Evolutionary conservation across 1,140 invertebrate species (phyloP).

Genomic region (Lordiphosa clarofinis): DNA sequence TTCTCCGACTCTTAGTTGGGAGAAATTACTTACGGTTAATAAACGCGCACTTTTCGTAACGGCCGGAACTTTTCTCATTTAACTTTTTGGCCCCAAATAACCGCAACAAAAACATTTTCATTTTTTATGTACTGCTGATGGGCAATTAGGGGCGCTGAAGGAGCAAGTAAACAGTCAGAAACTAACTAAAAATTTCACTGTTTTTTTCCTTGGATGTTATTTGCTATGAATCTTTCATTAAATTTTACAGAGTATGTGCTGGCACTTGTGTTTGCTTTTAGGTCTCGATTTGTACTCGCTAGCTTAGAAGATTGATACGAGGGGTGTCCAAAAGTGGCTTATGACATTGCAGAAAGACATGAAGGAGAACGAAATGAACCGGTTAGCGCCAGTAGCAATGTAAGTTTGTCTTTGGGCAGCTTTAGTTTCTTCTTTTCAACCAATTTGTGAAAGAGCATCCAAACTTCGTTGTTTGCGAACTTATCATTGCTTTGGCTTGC

Average conservation of each 20-base stretch:
- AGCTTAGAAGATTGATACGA: too few relatives aligned
- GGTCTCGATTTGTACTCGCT: too few relatives aligned
- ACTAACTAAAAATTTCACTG: constrained; percentile 33
- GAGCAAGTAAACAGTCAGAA: constrained; percentile 13
- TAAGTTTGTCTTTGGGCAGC: too few relatives aligned
- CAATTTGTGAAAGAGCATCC: constrained; percentile 6
- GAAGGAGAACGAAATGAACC: too few relatives aligned
- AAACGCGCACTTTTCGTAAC: constrained; percentile 59
- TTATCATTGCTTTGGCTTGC: constrained; percentile 15
- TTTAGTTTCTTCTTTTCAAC: too few relatives aligned
- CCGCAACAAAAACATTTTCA: constrained; percentile 22
- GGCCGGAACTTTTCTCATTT: constrained; percentile 64
- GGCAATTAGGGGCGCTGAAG: constrained; percentile 15
- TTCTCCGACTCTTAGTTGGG: constrained; percentile 4
- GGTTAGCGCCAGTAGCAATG: too few relatives aligned
- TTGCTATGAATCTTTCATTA: constrained; percentile 54
- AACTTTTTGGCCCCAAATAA: constrained; percentile 50
- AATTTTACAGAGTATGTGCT: constrained; percentile 28
- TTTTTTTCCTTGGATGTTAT: constrained; percentile 17
- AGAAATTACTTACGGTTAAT: constrained; percentile 59
- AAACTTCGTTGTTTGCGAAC: constrained; percentile 10
- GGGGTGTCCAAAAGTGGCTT: too few relatives aligned
- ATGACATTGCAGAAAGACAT: too few relatives aligned
- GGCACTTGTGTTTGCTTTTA: background rate
- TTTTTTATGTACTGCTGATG: constrained; percentile 67